Evolutionary conservation across 2,888 invertebrate species (phyloP).

Genomic region (Sericinus montela): DNA sequence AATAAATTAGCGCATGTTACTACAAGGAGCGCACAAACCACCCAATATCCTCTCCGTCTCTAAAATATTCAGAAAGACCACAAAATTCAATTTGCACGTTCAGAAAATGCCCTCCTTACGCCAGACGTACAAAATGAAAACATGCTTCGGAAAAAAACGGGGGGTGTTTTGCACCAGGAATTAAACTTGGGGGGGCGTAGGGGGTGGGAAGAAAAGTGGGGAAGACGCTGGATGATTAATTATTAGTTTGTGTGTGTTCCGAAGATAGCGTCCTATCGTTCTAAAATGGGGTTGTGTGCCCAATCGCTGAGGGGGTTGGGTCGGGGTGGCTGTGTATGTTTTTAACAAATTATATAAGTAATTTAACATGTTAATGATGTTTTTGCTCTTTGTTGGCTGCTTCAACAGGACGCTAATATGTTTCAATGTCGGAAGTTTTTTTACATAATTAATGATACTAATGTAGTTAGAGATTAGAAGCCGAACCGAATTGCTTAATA

Average conservation of each 20-base stretch:
- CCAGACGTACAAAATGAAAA: constrained; percentile 72
- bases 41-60: constrained; percentile 56
- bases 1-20: constrained; percentile 11
- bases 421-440: neutral
- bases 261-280: constrained; percentile 45
- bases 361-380: constrained; percentile 17
- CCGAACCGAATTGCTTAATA: too few species aligned
- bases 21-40: constrained; percentile 32
- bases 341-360: constrained; percentile 31
- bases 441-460: neutral
- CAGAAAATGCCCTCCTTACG: constrained; percentile 38
- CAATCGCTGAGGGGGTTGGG: constrained; percentile 5
- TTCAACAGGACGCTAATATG: neutral
- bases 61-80: constrained; percentile 74
- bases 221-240: constrained; percentile 76
- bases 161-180: constrained; percentile 63
- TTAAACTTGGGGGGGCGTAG: constrained; percentile 57
- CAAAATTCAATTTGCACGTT: constrained; percentile 74
- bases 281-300: constrained; percentile 18
- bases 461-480: too few species aligned
- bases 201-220: constrained; percentile 33
- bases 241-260: constrained; percentile 77
- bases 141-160: constrained; percentile 60
- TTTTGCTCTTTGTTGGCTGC: neutral
- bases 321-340: constrained; percentile 22